phyloP scores from a whole-genome alignment of 2,113 vertebrate genomes.

The Pimephales promelas region DNA sequence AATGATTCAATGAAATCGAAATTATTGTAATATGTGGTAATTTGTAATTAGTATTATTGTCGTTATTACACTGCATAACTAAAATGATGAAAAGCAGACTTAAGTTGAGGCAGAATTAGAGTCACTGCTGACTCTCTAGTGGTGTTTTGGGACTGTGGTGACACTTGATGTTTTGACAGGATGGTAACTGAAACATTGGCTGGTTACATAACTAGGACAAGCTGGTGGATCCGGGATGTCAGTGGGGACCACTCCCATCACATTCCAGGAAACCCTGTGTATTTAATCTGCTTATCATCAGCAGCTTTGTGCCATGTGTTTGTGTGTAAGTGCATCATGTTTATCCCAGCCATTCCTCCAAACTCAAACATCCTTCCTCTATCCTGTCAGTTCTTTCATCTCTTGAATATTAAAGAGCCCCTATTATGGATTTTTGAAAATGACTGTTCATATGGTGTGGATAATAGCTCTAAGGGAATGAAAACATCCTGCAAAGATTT shows the following conservation, averaged over 20 bases:
- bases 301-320: conserved; percentile 67
- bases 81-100: neutral
- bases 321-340: conserved; percentile 47
- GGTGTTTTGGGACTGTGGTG: conserved; percentile 26
- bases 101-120: neutral
- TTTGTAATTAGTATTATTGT: neutral
- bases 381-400: conserved; percentile 30
- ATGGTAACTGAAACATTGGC: conserved; percentile 40
- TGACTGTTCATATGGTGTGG: too few relatives aligned
- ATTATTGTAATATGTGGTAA: neutral
- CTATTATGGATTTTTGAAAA: too few relatives aligned
- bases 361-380: conserved; percentile 20
- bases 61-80: neutral
- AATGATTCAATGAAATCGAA: neutral
- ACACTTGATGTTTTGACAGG: conserved; percentile 38
- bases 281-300: conserved; percentile 76
- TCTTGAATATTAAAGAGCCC: too few relatives aligned
- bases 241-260: conserved; percentile 61
- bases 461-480: too few relatives aligned
- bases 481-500: too few relatives aligned
- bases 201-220: conserved; percentile 67
- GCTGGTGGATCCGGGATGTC: conserved; percentile 55
- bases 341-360: conserved; percentile 47
- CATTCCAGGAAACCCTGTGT: conserved; percentile 71
- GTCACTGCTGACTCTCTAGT: neutral